Evolutionary conservation across 1,140 invertebrate species (phyloP).

Genomic region (Drosophila orosa): DNA sequence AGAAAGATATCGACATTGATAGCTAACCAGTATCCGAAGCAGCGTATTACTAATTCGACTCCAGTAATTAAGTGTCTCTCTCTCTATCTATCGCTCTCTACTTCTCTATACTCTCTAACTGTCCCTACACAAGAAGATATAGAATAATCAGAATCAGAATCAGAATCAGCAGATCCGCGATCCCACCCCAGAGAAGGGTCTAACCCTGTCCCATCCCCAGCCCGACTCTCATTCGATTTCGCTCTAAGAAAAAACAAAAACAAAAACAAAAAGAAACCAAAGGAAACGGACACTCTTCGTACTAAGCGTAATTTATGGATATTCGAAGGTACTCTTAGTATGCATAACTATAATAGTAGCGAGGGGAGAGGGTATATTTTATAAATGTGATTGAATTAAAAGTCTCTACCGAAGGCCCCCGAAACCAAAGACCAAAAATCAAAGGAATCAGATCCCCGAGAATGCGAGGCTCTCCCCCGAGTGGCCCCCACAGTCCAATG

Average conservation of each 20-base stretch:
- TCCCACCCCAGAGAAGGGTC: constrained; percentile 52
- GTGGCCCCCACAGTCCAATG: neutral
- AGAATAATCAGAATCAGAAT: constrained; percentile 1
- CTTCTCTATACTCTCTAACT: constrained; percentile 20
- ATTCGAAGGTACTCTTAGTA: constrained; percentile 31
- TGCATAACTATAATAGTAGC: constrained; percentile 32
- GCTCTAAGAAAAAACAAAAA: constrained; percentile 11
- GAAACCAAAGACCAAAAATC: constrained; percentile 37
- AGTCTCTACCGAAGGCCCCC: constrained; percentile 20
- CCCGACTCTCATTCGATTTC: constrained; percentile 33
- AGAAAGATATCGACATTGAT: constrained; percentile 30
- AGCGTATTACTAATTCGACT: constrained; percentile 33
- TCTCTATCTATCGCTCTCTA: constrained; percentile 22
- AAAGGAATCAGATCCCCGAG: neutral
- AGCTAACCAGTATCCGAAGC: constrained; percentile 35
- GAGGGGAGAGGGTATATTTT: constrained; percentile 52
- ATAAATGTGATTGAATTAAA: constrained; percentile 69
- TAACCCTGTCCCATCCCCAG: constrained; percentile 39
- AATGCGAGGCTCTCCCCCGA: neutral
- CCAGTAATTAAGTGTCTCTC: constrained; percentile 44
- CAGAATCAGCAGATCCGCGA: constrained; percentile 40
- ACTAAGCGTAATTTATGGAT: constrained; percentile 47
- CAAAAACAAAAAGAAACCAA: constrained; percentile 6
- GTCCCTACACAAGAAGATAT: constrained; percentile 3
- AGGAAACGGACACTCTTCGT: constrained; percentile 16